phyloP scores from a whole-genome alignment of 2,888 invertebrate species.

The Stictocephala bisonia region DNA sequence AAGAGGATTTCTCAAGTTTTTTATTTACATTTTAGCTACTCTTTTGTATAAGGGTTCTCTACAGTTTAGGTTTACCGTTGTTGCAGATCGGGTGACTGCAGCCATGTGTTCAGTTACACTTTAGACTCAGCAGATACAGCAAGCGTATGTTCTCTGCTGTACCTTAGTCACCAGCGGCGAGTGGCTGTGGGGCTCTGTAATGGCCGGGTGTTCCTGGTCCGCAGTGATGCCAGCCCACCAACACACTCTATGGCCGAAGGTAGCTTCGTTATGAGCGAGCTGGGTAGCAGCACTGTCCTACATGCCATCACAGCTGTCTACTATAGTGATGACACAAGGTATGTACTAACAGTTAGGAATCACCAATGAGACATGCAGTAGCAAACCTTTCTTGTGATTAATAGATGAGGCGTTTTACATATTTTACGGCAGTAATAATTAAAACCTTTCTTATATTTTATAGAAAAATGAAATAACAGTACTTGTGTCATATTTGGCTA shows the following conservation, averaged over 20 bases:
- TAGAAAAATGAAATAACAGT: too few relatives aligned
- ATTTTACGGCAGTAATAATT: too few relatives aligned
- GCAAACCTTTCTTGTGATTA: too few relatives aligned
- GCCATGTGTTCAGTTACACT: constrained; percentile 72
- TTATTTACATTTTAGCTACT: too few relatives aligned
- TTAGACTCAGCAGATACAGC: constrained; percentile 72
- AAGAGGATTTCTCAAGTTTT: too few relatives aligned
- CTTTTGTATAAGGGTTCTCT: too few relatives aligned
- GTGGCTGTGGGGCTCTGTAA: constrained; percentile 86
- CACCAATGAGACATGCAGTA: background rate
- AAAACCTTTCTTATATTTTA: too few relatives aligned
- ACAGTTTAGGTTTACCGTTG: too few relatives aligned
- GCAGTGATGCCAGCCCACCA: constrained; percentile 70
- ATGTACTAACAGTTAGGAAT: background rate
- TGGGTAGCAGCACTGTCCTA: constrained; percentile 76
- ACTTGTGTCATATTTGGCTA: too few relatives aligned
- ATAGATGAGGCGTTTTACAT: too few relatives aligned
- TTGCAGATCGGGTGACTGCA: constrained; percentile 68
- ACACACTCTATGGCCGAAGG: constrained; percentile 76
- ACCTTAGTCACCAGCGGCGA: constrained; percentile 74
- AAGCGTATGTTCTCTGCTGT: constrained; percentile 75
- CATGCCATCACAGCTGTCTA: constrained; percentile 74
- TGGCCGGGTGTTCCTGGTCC: constrained; percentile 80
- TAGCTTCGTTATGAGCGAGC: constrained; percentile 81
- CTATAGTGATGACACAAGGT: constrained; percentile 51